Conservation (phyloP, 2,888 invertebrate species). For the Eremobia ochroleuca region DNA sequence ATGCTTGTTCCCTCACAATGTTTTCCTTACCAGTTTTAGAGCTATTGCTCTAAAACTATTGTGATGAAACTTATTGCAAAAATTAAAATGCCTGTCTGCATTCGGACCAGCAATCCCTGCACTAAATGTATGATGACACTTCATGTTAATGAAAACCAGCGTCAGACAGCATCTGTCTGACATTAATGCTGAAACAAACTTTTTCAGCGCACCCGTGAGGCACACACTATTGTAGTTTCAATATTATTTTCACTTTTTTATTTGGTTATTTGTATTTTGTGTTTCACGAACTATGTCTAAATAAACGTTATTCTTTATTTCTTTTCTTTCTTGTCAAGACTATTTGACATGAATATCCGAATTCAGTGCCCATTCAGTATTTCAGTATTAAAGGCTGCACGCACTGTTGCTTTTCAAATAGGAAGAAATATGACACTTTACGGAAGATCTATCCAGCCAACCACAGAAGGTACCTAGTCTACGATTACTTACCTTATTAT, state of each 20-base stretch:
- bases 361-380: neutral
- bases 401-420: neutral
- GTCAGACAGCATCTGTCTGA: too few relatives aligned
- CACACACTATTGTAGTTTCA: too few relatives aligned
- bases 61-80: neutral
- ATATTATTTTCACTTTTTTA: too few relatives aligned
- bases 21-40: neutral
- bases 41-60: too few relatives aligned
- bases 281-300: too few relatives aligned
- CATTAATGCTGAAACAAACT: too few relatives aligned
- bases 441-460: constrained; percentile 1
- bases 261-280: too few relatives aligned
- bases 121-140: neutral
- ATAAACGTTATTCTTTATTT: too few relatives aligned
- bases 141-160: neutral
- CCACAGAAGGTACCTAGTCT: neutral
- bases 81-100: too few relatives aligned
- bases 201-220: too few relatives aligned
- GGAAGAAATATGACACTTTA: neutral
- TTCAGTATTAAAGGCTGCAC: neutral
- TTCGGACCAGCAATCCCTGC: too few relatives aligned
- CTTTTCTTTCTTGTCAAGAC: neutral
- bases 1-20: too few relatives aligned
- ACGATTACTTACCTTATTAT: neutral
- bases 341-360: neutral